Evolutionary conservation across 2,113 vertebrate genomes (phyloP), one percentile per base, ranked within the genome.

Genomic region (Hucho hucho): DNA sequence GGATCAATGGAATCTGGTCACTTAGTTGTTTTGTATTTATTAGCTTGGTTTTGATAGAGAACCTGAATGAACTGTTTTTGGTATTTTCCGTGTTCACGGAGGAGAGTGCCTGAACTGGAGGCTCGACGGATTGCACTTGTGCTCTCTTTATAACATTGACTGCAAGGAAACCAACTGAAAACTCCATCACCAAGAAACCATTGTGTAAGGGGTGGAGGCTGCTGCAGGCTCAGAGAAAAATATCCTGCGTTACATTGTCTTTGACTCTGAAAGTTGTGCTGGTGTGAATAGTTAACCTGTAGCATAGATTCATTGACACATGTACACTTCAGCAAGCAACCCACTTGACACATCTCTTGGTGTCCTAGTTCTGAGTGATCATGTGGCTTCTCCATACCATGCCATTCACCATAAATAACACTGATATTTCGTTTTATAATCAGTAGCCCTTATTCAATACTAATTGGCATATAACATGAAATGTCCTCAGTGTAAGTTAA

Each of bases 371-470:
- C 49, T 37, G 66, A 71, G 37, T 3, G 9, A 43, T 43, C 37
- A 63, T 46, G 76, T 74, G 79, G 74, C 14, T 74, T 77, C 72
- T 79, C 74, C 3, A 13, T 81, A 72, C 79, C 76, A 81, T 72
- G 73, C 76, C 28, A 1, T 70, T 81, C 74, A 80, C 68, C 82
- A 70, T 75, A 69, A 68, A 79, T 80, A 81, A 86, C 81, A 79
- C 72, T 73, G 64, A 79, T 28, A 65, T 0, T 63, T 73, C 70
- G 22, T 85, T 91, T 91, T 90, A 90, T 88, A 89, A 77, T 78
- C 75, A 46, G 22, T 70, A 73, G 59, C 77, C 75, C 84, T 59
- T 76, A 12, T 79, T 77, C 12, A 22, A 26, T 70, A 22, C 69
- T 22, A 20, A 24, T 13, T 26, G 37, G 59, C 77, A 69, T 73